Evolutionary conservation across 2,888 invertebrate genomes (phyloP), one percentile per base, ranked within the genome.

Genomic region (Caenorhabditis afra): DNA sequence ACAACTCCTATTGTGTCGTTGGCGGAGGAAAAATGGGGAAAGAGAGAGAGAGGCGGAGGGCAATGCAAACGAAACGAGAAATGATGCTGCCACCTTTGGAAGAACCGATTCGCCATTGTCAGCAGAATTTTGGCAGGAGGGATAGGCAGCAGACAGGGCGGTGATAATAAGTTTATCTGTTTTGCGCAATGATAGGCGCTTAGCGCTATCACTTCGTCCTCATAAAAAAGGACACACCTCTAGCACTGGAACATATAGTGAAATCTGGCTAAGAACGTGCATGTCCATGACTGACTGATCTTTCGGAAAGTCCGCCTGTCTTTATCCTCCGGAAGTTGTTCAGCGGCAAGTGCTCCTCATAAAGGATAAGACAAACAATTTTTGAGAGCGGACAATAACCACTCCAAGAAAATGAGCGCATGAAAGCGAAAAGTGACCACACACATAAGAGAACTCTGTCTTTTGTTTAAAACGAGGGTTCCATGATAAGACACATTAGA

Each of bases 31-130:
- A 20, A 49, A 14, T 22, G 37, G 35, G 37, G 62, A 16, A n/a
- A 57, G 39, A 22, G 35, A 18, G n/a, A 23, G 39, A 45, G 67
- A 57, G 67, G 57, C 47, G 57, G 52, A 44, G 68, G 76, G 64
- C 41, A 76, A 76, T 68, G 62, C 68, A 68, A 73, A 64, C 73
- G 62, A 76, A 76, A 76, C 76, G 76, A 70, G 76, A 76, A 68
- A 62, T 57, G 50, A 76, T 45, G 58, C 57, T 76, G 68, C 65
- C 76, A 76, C 68, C 68, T 68, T 58, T 35, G 47, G 55, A 57
- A 58, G 64, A 64, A 71, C 64, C 47, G 64, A 64, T 47, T 50
- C 47, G 55, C 45, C 50, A 64, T 29, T 44, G 35, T 20, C 18
- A n/a, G 64, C 58, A 58, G 49, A 64, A 64, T 64, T 71, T 71